Percentiles rank a stretch among this genome's conserved stretches.
These are phyloP conservation scores for Steinernema khuongi DNA, from an alignment of 1,140 invertebrate species.

Conservation along the genomic window DNA sequence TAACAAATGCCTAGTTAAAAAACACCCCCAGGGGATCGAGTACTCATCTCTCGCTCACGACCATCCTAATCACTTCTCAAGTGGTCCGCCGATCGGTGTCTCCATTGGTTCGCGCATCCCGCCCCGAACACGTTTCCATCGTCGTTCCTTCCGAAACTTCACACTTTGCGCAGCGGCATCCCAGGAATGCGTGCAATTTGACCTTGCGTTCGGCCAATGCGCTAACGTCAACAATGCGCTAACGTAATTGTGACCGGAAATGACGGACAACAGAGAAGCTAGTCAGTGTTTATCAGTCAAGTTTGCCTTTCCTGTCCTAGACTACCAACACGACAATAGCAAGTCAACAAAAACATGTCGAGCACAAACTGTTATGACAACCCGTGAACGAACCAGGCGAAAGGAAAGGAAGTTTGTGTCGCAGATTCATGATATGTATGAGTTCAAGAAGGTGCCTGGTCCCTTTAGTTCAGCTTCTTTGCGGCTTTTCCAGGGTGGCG, in stretches of 20 bases:
- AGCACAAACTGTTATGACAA: neutral
- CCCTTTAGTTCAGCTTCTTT: constrained; percentile 5
- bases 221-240: neutral
- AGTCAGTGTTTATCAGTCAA: neutral
- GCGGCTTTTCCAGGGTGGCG: constrained; percentile 28
- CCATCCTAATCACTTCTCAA: neutral
- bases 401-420: neutral
- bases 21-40: neutral
- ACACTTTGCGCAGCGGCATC: neutral
- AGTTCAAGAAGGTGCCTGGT: neutral
- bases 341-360: neutral
- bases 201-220: neutral
- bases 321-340: neutral
- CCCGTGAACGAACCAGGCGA: neutral
- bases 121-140: constrained; percentile 14
- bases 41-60: neutral
- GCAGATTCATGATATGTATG: neutral
- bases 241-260: constrained; percentile 2
- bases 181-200: constrained; percentile 2
- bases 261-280: neutral
- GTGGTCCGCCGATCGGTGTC: constrained; percentile 3
- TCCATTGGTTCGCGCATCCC: neutral
- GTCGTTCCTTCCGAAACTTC: constrained; percentile 9
- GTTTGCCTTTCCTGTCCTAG: neutral
- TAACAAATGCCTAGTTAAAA: neutral